Conservation (phyloP, 1,140 invertebrate species). For the Ceratosolen fusciceps region DNA sequence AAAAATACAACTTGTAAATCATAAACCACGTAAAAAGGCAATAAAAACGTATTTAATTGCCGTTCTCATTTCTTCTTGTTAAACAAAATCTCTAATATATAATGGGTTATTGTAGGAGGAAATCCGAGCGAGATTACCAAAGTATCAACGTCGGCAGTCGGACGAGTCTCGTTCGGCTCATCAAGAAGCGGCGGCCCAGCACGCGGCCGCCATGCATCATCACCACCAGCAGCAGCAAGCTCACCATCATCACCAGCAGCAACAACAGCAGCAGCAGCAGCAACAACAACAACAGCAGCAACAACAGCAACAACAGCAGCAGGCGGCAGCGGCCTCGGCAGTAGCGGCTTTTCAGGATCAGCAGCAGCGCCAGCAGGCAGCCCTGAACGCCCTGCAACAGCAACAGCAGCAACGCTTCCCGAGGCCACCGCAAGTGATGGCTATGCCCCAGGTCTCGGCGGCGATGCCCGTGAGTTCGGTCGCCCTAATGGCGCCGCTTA, state of each 20-base stretch:
- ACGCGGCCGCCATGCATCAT: slow-evolving; percentile 67
- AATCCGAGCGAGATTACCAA: slow-evolving; percentile 81
- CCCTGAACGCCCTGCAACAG: slow-evolving; percentile 59
- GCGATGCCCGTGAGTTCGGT: slow-evolving; percentile 72
- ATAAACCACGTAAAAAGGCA: no score
- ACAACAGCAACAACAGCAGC: slow-evolving; percentile 59
- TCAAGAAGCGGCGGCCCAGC: slow-evolving; percentile 72
- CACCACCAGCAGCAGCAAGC: slow-evolving; percentile 8
- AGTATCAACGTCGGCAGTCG: slow-evolving; percentile 77
- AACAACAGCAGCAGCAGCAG: slow-evolving; percentile 57
- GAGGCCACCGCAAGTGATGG: slow-evolving; percentile 64
- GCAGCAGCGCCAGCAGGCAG: slow-evolving; percentile 69
- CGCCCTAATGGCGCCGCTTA: slow-evolving; percentile 75
- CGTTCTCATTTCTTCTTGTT: no score
- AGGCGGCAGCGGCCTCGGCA: slow-evolving; percentile 61
- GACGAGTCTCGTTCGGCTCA: slow-evolving; percentile 71
- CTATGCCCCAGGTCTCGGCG: slow-evolving; percentile 63
- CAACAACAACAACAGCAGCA: slow-evolving; percentile 59
- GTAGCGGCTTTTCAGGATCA: slow-evolving; percentile 68
- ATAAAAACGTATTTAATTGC: neutral
- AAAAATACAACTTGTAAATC: neutral
- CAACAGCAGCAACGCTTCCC: slow-evolving; percentile 63
- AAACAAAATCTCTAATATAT: neutral
- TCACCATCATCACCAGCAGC: slow-evolving; percentile 48
- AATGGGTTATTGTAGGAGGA: slow-evolving; percentile 88